Percentiles rank a stretch among this genome's conserved stretches.
Evolutionary conservation across 2,113 vertebrate genomes (phyloP).

Genomic region (Microtus oregoni): DNA sequence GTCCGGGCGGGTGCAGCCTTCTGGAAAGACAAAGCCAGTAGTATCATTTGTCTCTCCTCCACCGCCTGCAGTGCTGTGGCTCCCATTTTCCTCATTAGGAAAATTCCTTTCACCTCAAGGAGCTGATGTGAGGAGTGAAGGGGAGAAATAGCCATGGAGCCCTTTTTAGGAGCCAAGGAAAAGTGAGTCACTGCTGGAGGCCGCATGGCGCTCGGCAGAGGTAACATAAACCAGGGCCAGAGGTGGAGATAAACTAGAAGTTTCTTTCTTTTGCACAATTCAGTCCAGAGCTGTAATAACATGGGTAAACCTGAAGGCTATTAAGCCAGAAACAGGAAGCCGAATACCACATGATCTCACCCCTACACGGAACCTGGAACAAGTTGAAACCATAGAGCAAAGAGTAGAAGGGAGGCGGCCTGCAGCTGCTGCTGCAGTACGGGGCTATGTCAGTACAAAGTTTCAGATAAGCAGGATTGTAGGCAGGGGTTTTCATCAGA

Average conservation of each 20-base stretch:
- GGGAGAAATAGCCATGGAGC: slow-evolving; percentile 38
- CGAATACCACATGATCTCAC: not conserved
- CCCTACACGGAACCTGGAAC: not conserved
- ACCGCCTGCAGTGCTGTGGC: not conserved
- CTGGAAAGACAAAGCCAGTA: slow-evolving; percentile 48
- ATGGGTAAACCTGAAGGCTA: not conserved
- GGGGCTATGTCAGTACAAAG: not conserved
- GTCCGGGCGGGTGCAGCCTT: slow-evolving; percentile 1
- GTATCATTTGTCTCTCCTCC: slow-evolving; percentile 9
- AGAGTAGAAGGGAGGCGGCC: not conserved
- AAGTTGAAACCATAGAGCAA: not conserved
- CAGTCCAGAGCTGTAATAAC: not conserved
- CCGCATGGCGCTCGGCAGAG: slow-evolving; percentile 20
- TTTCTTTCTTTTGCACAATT: slow-evolving; percentile 28
- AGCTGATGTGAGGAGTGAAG: slow-evolving; percentile 55
- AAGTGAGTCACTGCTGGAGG: slow-evolving; percentile 47
- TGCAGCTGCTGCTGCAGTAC: not conserved
- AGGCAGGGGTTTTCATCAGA: not conserved
- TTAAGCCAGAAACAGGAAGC: not conserved
- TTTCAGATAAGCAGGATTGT: not conserved
- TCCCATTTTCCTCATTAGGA: slow-evolving; percentile 62
- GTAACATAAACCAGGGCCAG: slow-evolving; percentile 15
- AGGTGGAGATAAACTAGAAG: not conserved
- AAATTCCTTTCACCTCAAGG: slow-evolving; percentile 61
- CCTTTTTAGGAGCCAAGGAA: not conserved